Base-by-base conservation (phyloP, 1,140 invertebrate species). In the Musca domestica region DNA sequence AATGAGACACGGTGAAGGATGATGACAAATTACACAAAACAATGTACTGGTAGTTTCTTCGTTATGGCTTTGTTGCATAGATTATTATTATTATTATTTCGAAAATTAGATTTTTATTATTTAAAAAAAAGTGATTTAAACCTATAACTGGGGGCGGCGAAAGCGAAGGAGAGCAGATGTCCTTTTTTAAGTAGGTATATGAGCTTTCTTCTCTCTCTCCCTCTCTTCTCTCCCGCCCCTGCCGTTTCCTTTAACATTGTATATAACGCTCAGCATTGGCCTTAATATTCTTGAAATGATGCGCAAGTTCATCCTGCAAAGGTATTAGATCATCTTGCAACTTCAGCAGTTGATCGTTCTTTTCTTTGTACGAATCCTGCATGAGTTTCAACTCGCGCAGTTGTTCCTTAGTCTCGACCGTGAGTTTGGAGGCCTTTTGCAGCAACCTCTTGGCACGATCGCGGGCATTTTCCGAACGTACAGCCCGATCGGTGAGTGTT, bases 391-490 rank as follows among this genome's bases (percentile, higher is more conserved):
- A 82, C 70, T 92, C 87, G 71, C 89, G 89, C 10, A 93, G 83
- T 77, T 94, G 93, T 12, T 84, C 87, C 71, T 88, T 87, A 0
- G 91, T 92, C 70, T 91, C 89, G 66, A 89, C 88, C 0, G 91
- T 92, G 1, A 95, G 81, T 70, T 89, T 88, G 54, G 88, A 91
- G 2, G 93, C 93, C 68, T 88, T 83, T 69, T 90, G 87, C 25
- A 92, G 84, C 20, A 96, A 80, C 27, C 84, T 81, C 72, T 92
- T 88, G 6, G 94, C 92, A 69, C 90, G 85, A 64, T 88, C 86
- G 71, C 92, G 89, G 0, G 92, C 88, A 3, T 82, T 84, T 58
- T 87, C 87, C 30, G 89, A 91, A 58, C 86, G 84, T 67, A 84
- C 83, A 4, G 87, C 86, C 69, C 90, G 88, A 17, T 84, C 76